phyloP scores from a whole-genome alignment of 2,888 invertebrate genomes.

The Troilus luridus region DNA sequence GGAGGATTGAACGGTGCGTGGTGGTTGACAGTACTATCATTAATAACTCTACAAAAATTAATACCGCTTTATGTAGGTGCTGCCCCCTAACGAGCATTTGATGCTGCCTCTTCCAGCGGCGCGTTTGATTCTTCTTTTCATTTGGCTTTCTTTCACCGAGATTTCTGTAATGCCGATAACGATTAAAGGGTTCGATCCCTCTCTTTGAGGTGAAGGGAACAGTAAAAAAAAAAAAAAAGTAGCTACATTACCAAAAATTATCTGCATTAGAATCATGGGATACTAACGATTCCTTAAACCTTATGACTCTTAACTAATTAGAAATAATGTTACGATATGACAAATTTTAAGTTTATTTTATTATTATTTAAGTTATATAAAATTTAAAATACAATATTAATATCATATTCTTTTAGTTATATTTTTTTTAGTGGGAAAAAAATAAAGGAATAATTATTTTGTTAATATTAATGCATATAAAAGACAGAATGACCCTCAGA shows the following conservation, averaged over 20 bases:
- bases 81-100: constrained; percentile 37
- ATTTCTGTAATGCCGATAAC: constrained; percentile 7
- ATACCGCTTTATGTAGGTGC: constrained; percentile 15
- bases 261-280: background rate
- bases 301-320: too few species aligned
- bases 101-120: constrained; percentile 12
- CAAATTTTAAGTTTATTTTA: too few species aligned
- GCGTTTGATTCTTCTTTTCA: constrained; percentile 12
- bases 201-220: background rate
- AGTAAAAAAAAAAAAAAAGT: background rate
- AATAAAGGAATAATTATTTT: too few species aligned
- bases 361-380: too few species aligned
- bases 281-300: background rate
- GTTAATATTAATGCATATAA: too few species aligned
- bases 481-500: too few species aligned
- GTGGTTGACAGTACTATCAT: constrained; percentile 23
- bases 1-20: constrained; percentile 13
- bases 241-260: background rate
- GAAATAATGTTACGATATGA: too few species aligned
- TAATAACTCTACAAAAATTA: constrained; percentile 38
- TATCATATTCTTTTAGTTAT: too few species aligned
- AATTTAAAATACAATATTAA: too few species aligned
- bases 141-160: background rate
- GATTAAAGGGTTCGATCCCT: background rate
- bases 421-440: too few species aligned